These are phyloP conservation scores for Corythoichthys haematopterus DNA, from an alignment of 2,113 vertebrate genomes.

Conservation along the genomic window DNA sequence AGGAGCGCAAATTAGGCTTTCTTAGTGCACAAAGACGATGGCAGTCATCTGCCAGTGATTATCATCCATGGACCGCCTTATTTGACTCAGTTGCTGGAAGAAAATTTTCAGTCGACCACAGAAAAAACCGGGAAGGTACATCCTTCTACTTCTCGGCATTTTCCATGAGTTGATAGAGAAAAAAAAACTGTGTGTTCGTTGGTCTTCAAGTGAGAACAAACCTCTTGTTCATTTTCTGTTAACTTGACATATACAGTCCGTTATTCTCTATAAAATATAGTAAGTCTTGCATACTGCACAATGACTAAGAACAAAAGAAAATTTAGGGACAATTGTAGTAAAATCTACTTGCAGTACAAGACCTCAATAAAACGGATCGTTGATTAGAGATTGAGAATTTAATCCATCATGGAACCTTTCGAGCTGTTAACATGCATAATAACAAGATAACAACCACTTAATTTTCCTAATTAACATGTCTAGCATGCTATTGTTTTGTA, in stretches of 20 bases:
- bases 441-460: neutral
- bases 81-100: conserved; percentile 7
- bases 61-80: conserved; percentile 6
- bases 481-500: neutral
- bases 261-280: too few species aligned
- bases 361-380: conserved; percentile 32
- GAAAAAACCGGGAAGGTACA: conserved; percentile 3
- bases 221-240: too few species aligned
- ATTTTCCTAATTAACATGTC: conserved; percentile 1
- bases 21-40: conserved; percentile 8
- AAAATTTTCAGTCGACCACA: conserved; percentile 10
- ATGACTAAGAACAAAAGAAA: neutral
- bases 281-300: neutral
- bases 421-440: conserved; percentile 12
- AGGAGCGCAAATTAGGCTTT: too few species aligned
- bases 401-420: conserved; percentile 33
- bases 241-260: too few species aligned
- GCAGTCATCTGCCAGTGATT: conserved; percentile 42
- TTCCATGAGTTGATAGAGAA: neutral
- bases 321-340: neutral
- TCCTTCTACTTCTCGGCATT: neutral
- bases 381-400: conserved; percentile 32
- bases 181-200: neutral
- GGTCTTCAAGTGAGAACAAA: neutral
- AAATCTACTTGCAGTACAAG: conserved; percentile 3